Base-by-base conservation (phyloP, 2,113 vertebrate genomes). In the Polyodon spathula region DNA sequence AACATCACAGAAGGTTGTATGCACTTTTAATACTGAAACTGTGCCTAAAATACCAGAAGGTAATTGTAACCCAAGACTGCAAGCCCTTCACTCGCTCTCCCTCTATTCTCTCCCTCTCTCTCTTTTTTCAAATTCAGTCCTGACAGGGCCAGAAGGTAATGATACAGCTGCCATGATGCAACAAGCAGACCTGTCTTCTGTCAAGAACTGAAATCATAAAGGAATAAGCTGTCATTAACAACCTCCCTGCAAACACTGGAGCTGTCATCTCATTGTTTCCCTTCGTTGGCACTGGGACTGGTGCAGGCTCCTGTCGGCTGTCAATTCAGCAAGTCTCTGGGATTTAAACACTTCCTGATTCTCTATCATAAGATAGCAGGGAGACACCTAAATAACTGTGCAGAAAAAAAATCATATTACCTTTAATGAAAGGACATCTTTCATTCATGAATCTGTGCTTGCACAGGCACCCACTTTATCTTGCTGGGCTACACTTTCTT, bases 91-190 rank as follows among this genome's bases (percentile, higher is more conserved):
- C 75, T 44, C 59, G n/a, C 55, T 10, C 56, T 52, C 58, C 56
- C 59, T 68, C 62, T 61, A 60, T 59, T 39, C 14, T 72, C 73
- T 67, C 71, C 65, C 72, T 73, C 76, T 75, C 63, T 73, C 77
- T 73, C 81, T 63, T 38, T 58, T 59, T 63, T 58, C 73, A 83
- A 77, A 75, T 84, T 92, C 88, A 89, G 82, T 79, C 76, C 72
- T 91, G 91, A 93, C 91, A 94, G 86, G 91, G 92, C 88, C 90
- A 92, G 87, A 89, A 93, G 90, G 88, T 94, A 94, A 94, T 88
- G 90, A 93, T 90, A 88, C 85, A 88, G 88, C 89, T 95, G 91
- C 89, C 91, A 89, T 84, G 87, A 94, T 91, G 88, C 90, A 93
- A 91, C 88, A 85, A 90, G 87, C 86, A 87, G 89, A 88, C 85